Evolutionary conservation across 2,113 vertebrate species (phyloP).

Genomic region (Stigmatopora argus): DNA sequence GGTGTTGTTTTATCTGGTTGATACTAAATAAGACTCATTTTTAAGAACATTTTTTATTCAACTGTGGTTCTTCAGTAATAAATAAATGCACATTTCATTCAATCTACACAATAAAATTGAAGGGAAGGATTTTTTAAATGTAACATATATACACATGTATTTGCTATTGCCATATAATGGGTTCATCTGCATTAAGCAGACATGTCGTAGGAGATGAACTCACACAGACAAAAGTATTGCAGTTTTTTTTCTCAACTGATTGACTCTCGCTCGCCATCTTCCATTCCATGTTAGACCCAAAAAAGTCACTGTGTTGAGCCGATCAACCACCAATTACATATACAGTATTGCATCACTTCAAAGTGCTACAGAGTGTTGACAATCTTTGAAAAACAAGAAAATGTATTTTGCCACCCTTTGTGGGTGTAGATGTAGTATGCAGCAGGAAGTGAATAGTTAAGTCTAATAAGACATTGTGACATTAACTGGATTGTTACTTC

Average conservation of each 20-base stretch:
- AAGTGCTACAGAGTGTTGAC: slow-evolving; percentile 70
- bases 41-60: slow-evolving; percentile 75
- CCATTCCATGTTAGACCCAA: slow-evolving; percentile 18
- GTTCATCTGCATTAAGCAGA: slow-evolving; percentile 53
- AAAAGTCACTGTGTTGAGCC: slow-evolving; percentile 55
- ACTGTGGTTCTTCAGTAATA: slow-evolving; percentile 71
- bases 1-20: neutral
- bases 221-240: slow-evolving; percentile 73
- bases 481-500: neutral
- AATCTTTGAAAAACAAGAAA: slow-evolving; percentile 47
- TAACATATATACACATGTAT: slow-evolving; percentile 31
- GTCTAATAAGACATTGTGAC: neutral
- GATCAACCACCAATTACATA: slow-evolving; percentile 63
- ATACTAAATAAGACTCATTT: slow-evolving; percentile 1
- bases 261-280: slow-evolving; percentile 30
- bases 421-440: slow-evolving; percentile 5
- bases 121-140: slow-evolving; percentile 24
- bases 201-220: slow-evolving; percentile 27
- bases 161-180: slow-evolving; percentile 64
- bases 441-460: neutral
- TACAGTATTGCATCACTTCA: slow-evolving; percentile 76
- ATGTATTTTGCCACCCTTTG: slow-evolving; percentile 23
- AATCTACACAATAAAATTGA: slow-evolving; percentile 61
- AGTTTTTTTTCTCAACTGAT: slow-evolving; percentile 41
- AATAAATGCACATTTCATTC: slow-evolving; percentile 73